A percentile compares a stretch with the other conserved stretches of the same genome.
Conservation (phyloP, 2,113 vertebrate species). For the Actinemys pallida region DNA sequence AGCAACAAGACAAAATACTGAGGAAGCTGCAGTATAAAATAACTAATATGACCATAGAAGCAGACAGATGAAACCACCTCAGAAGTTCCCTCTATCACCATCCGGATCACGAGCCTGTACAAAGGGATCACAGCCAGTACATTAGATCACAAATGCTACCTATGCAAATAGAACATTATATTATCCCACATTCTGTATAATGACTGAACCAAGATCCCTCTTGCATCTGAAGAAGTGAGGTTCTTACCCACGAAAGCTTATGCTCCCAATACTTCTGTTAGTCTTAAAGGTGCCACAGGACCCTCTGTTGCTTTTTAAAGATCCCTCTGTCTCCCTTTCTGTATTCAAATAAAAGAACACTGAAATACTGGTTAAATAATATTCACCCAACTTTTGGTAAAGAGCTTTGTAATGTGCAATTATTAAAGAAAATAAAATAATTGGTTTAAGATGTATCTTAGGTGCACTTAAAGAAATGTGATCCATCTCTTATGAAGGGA, state of each 20-base stretch:
- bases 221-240: not conserved
- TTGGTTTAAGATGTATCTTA: not conserved
- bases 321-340: not conserved
- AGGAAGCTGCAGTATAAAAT: slow-evolving; percentile 43
- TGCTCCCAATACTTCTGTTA: too few species aligned
- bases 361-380: not conserved
- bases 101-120: not conserved
- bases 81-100: not conserved
- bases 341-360: not conserved
- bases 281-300: too few species aligned
- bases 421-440: not conserved
- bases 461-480: not conserved
- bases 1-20: not conserved
- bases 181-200: slow-evolving; percentile 44
- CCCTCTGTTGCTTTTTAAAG: not conserved
- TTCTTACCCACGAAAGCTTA: too few species aligned
- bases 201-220: slow-evolving; percentile 3
- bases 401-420: not conserved
- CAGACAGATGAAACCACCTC: not conserved
- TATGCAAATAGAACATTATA: slow-evolving; percentile 29
- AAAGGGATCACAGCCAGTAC: not conserved
- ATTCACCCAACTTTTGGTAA: not conserved
- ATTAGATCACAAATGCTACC: slow-evolving; percentile 30
- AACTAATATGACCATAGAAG: not conserved
- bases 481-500: not conserved